Evolutionary conservation across 2,797 vertebrate genomes (phyloP), one percentile per base, ranked within the genome.

Genomic region (Diceros bicornis): DNA sequence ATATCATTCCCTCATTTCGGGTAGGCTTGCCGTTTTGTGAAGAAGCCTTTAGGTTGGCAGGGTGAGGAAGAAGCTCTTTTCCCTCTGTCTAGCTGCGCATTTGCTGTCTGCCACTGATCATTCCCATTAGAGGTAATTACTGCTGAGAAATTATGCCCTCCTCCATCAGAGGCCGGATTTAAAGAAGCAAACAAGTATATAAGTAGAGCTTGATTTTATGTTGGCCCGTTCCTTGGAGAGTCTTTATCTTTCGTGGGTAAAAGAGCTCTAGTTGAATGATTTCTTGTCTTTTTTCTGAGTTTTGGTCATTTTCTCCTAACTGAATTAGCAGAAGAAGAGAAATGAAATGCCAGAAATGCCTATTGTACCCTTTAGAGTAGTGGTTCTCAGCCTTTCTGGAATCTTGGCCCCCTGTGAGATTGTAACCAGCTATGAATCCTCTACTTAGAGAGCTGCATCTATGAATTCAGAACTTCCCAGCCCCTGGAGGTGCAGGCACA

Each of bases 391-490:
- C 29, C 6, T 75, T 79, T 50, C 37, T 72, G 44, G 55, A 66
- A 20, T 57, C 34, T 44, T 41, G 88, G 85, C 57, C 16, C 32
- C 37, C 37, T 64, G 34, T 21, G 37, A 72, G 57, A 25, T 11
- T 18, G 23, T 75, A 23, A 41, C 7, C 37, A 81, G 47, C 32
- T 52, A 16, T 9, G 5, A 34, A 11, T 44, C 50, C 7, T 57
- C 34, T 72, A 11, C 12, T 27, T 59, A 66, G 57, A 90, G n/a
- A 84, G 57, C 34, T 3, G 13, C 8, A 34, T 4, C 0, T 27
- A 55, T n/a, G 17, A 10, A 0, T 57, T 90, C 21, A 34, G 57
- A 27, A 3, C 32, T 4, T 66, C 11, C 13, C 0, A 0, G 7
- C 1, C 37, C 64, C 16, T 17, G 69, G 32, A 62, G 64, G 32